A percentile compares a stretch with the other conserved stretches of the same genome.
Conservation (phyloP, 2,888 invertebrate genomes). For the Alitta virens region DNA sequence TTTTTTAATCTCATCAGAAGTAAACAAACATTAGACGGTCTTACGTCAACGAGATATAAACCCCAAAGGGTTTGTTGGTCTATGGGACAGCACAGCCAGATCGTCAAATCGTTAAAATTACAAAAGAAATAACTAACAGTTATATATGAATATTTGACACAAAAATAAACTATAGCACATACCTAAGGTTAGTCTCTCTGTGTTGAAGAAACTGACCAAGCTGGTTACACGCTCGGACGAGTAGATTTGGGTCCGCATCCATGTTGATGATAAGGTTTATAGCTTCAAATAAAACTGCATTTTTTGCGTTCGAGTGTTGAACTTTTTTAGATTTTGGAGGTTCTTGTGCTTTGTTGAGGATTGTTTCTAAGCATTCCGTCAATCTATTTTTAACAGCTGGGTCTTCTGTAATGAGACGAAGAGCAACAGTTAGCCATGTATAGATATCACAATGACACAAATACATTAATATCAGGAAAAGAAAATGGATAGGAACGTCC, state of each 20-base stretch:
- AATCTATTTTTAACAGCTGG: constrained; percentile 93
- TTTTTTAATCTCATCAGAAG: too few relatives aligned
- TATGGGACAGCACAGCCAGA: not conserved
- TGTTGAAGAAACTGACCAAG: constrained; percentile 91
- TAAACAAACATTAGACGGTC: not conserved
- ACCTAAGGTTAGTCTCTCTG: constrained; percentile 93
- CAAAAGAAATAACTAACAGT: too few relatives aligned
- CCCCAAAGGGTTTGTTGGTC: not conserved
- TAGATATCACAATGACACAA: too few relatives aligned
- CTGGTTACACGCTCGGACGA: constrained; percentile 98
- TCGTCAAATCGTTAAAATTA: too few relatives aligned
- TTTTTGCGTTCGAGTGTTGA: constrained; percentile 99
- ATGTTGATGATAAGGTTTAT: constrained; percentile 99
- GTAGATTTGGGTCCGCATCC: constrained; percentile 93
- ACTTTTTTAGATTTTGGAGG: constrained; percentile 98
- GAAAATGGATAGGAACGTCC: too few relatives aligned
- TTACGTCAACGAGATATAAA: not conserved
- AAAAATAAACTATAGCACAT: too few relatives aligned
- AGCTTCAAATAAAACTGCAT: constrained; percentile 98
- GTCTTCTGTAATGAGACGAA: constrained; percentile 66
- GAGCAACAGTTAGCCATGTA: too few relatives aligned
- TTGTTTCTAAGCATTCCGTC: constrained; percentile 96
- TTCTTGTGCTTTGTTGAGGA: constrained; percentile 97
- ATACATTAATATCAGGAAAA: too few relatives aligned
- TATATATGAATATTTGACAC: too few relatives aligned